Evolutionary conservation across 2,113 vertebrate genomes (phyloP).

Genomic region (Puffinus mauretanicus): DNA sequence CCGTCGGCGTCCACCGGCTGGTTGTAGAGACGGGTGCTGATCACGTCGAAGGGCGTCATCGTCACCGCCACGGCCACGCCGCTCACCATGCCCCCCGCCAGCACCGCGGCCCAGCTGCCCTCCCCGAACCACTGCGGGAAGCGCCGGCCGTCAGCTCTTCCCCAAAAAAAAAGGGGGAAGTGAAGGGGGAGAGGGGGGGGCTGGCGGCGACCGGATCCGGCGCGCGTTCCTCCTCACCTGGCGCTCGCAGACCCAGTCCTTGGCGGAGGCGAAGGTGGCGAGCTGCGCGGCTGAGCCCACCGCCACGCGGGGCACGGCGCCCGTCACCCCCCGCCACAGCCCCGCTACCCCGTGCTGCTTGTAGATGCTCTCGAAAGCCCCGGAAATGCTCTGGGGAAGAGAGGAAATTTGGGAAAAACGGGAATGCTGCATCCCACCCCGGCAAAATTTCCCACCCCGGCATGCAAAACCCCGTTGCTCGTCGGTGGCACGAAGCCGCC

Average conservation of each 20-base stretch:
- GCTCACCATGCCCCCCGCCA: slow-evolving; percentile 88
- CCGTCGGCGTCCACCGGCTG: slow-evolving; percentile 85
- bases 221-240: slow-evolving; percentile 51
- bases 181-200: too few relatives aligned
- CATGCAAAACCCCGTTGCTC: fast-evolving
- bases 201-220: fast-evolving
- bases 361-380: slow-evolving; percentile 87
- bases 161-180: not conserved
- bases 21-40: slow-evolving; percentile 95
- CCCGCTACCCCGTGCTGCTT: slow-evolving; percentile 83
- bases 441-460: not conserved
- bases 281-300: slow-evolving; percentile 92
- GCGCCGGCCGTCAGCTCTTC: not conserved
- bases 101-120: slow-evolving; percentile 84
- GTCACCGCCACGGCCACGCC: slow-evolving; percentile 83
- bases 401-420: not conserved
- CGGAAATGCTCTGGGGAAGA: slow-evolving; percentile 76
- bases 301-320: slow-evolving; percentile 88
- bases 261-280: slow-evolving; percentile 88
- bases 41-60: slow-evolving; percentile 93
- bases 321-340: slow-evolving; percentile 90
- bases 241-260: slow-evolving; percentile 81
- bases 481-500: not conserved
- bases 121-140: slow-evolving; percentile 79
- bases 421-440: fast-evolving